A percentile compares a stretch with the other conserved stretches of the same genome.
Evolutionary conservation across 2,888 invertebrate species (phyloP).

Genomic region (Polietes domitor): DNA sequence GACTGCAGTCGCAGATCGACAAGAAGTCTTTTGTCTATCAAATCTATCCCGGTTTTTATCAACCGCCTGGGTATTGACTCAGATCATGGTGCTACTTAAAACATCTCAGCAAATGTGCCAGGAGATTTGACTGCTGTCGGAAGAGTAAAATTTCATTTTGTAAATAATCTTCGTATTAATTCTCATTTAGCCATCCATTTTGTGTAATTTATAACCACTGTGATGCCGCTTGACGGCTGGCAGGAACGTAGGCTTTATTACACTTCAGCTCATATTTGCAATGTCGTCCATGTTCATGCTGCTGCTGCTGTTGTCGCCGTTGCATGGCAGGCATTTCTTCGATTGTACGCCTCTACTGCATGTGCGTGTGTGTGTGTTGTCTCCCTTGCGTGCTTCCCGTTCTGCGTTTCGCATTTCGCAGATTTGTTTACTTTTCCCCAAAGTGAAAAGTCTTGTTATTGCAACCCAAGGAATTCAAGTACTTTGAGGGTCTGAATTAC

Average conservation of each 20-base stretch:
- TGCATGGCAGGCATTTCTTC: conserved; percentile 47
- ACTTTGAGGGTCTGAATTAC: conserved; percentile 39
- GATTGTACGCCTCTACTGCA: conserved; percentile 1
- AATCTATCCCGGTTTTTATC: too few species aligned
- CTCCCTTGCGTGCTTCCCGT: conserved; percentile 19
- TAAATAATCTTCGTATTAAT: too few species aligned
- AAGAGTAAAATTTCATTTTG: too few species aligned
- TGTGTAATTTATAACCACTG: background rate
- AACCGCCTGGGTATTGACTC: too few species aligned
- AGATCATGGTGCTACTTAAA: too few species aligned
- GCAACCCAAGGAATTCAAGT: conserved; percentile 61
- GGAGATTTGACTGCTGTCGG: too few species aligned
- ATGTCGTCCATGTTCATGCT: conserved; percentile 65
- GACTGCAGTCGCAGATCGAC: too few species aligned
- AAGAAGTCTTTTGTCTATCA: too few species aligned
- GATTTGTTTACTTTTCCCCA: conserved; percentile 44
- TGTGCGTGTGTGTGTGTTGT: conserved; percentile 41
- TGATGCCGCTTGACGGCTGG: conserved; percentile 27
- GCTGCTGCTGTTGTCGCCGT: conserved; percentile 67
- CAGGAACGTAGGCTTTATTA: conserved; percentile 49
- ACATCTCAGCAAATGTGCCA: too few species aligned
- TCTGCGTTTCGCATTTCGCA: conserved; percentile 15
- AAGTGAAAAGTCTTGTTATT: conserved; percentile 65
- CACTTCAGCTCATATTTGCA: conserved; percentile 68
- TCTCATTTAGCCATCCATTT: too few species aligned